Conservation (phyloP, 1,140 invertebrate genomes). For the Linepithema humile region DNA sequence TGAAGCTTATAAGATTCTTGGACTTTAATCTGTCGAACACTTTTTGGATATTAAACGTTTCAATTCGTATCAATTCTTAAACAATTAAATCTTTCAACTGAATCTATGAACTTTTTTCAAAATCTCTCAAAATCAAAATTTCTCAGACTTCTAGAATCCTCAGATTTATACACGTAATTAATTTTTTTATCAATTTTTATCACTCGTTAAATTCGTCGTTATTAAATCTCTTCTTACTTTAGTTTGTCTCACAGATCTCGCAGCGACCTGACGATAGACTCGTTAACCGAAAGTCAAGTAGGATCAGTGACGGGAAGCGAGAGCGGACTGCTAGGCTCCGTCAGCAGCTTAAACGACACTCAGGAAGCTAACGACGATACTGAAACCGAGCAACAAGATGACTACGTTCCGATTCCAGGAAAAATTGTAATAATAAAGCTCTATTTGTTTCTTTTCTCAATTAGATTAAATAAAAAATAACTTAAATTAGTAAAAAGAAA, state of each 20-base stretch:
- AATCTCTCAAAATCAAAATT: no score
- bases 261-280: slow-evolving; percentile 83
- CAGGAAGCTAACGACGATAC: slow-evolving; percentile 82
- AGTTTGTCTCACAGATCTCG: slow-evolving; percentile 82
- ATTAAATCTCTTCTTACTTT: slow-evolving; percentile 41
- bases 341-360: slow-evolving; percentile 83
- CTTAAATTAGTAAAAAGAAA: not conserved
- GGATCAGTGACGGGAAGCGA: slow-evolving; percentile 83
- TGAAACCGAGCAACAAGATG: slow-evolving; percentile 80
- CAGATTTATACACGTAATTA: not conserved
- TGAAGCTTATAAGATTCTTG: not conserved
- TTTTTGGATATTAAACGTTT: slow-evolving; percentile 1
- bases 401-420: slow-evolving; percentile 79
- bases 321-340: slow-evolving; percentile 82
- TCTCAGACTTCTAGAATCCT: no score
- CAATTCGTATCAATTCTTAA: not conserved
- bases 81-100: not conserved
- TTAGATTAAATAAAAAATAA: slow-evolving; percentile 1
- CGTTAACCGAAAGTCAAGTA: slow-evolving; percentile 83
- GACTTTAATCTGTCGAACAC: not conserved
- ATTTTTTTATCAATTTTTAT: not conserved
- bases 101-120: not conserved
- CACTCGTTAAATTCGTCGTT: not conserved
- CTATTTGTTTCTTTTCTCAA: not conserved
- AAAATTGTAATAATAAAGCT: slow-evolving; percentile 79